A percentile compares a stretch with the other conserved stretches of the same genome.
Conservation (phyloP, 2,113 vertebrate genomes). For the Tachycineta bicolor region DNA sequence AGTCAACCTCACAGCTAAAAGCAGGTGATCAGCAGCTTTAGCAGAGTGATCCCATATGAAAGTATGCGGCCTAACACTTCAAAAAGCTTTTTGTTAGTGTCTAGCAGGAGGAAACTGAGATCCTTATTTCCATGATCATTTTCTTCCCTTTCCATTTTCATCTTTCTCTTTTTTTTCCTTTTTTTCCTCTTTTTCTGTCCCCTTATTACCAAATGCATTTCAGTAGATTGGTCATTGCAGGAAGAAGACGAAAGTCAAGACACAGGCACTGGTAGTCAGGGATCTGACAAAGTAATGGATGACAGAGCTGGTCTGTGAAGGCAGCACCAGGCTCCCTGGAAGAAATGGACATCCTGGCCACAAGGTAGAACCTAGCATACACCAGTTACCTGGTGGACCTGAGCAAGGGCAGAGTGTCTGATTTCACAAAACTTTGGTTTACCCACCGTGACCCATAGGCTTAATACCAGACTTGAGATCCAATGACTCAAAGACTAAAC, state of each 20-base stretch:
- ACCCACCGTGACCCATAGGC: not conserved
- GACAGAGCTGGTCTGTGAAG: not conserved
- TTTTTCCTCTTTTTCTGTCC: not conserved
- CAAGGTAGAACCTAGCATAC: not conserved
- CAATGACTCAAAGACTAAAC: not conserved
- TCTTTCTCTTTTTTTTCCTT: not conserved
- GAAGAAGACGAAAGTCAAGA: not conserved
- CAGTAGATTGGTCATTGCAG: not conserved
- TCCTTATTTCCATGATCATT: not conserved
- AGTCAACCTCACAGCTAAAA: constrained; percentile 8
- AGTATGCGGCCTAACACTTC: constrained; percentile 23
- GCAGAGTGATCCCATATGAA: not conserved
- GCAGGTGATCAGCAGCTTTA: constrained; percentile 32
- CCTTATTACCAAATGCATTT: not conserved
- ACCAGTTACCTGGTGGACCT: not conserved
- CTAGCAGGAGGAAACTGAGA: not conserved
- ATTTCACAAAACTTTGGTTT: not conserved
- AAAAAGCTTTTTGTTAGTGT: constrained; percentile 1
- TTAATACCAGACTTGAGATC: not conserved
- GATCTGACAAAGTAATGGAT: not conserved
- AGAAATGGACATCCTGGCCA: not conserved
- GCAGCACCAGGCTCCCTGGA: not conserved
- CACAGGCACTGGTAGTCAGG: not conserved
- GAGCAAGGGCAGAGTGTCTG: not conserved
- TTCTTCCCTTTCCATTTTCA: not conserved